phyloP scores from a whole-genome alignment of 2,797 vertebrate species.

The Dallia pectoralis region DNA sequence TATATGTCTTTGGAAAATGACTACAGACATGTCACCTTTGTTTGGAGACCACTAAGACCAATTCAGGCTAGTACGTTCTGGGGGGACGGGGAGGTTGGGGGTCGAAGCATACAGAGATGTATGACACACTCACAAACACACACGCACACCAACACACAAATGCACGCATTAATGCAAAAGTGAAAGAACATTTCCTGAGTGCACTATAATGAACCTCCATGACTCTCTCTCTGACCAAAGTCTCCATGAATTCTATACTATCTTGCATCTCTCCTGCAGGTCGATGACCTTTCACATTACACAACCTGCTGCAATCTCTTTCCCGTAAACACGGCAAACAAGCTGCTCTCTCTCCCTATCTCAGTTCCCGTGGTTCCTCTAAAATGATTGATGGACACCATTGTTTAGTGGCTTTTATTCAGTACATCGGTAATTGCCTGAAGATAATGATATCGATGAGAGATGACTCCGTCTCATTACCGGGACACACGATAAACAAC shows the following conservation, averaged over 20 bases:
- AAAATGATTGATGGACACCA: constrained; percentile 71
- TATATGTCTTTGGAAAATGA: background rate
- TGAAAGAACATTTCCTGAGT: background rate
- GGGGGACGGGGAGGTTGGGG: constrained; percentile 43
- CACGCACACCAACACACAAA: constrained; percentile 8
- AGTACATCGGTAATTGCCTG: constrained; percentile 71
- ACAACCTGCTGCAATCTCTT: background rate
- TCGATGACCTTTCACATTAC: background rate
- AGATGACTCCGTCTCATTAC: constrained; percentile 73
- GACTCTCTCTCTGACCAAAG: background rate
- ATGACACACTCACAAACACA: too few species aligned
- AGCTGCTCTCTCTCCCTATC: constrained; percentile 30
- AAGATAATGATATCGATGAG: constrained; percentile 78
- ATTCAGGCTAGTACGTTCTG: too few species aligned
- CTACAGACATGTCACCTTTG: background rate
- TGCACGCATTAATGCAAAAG: background rate
- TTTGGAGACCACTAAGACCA: background rate
- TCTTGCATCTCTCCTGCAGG: background rate
- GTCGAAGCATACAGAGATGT: background rate
- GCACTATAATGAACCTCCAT: background rate
- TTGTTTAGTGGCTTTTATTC: constrained; percentile 75
- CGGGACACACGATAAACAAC: constrained; percentile 65
- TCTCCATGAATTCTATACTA: background rate
- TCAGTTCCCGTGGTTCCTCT: constrained; percentile 34
- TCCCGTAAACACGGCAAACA: background rate